Evolutionary conservation across 2,888 invertebrate species (phyloP).

Genomic region (Anarsia innoxiella): DNA sequence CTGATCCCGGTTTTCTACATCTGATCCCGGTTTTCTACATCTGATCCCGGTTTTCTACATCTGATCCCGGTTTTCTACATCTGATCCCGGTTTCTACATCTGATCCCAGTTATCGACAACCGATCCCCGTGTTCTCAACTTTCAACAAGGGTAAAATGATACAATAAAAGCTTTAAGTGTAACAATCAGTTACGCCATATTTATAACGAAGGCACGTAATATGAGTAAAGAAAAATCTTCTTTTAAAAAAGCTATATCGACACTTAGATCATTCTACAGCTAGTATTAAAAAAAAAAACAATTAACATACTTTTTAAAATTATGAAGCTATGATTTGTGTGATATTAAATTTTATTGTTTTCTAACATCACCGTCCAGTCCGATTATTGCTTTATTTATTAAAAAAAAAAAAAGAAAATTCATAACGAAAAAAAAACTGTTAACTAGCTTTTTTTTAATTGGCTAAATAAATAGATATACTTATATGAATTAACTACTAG

Average conservation of each 20-base stretch:
- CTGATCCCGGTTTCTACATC: no score
- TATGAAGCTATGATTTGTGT: conserved; percentile 51
- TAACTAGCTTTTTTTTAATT: conserved; percentile 29
- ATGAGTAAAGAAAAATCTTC: conserved; percentile 41
- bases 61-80: no score
- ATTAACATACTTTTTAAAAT: conserved; percentile 27
- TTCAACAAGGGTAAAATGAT: conserved; percentile 21
- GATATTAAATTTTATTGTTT: conserved; percentile 20
- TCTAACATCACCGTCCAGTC: conserved; percentile 3
- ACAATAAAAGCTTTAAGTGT: conserved; percentile 28
- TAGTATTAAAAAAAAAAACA: conserved; percentile 46
- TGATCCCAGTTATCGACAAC: no score
- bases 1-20: no score
- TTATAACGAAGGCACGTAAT: conserved; percentile 64
- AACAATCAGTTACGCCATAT: conserved; percentile 45
- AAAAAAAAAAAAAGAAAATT: conserved; percentile 1
- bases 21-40: no score
- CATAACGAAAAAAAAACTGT: conserved; percentile 17
- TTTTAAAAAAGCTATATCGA: conserved; percentile 67
- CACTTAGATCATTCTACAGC: conserved; percentile 42
- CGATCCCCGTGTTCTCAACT: no score
- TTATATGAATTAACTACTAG: conserved; percentile 61
- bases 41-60: no score
- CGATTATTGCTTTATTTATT: conserved; percentile 11
- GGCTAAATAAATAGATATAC: conserved; percentile 71